A percentile compares a stretch with the other conserved stretches of the same genome.
Conservation (phyloP, 2,888 invertebrate genomes). For the Leptinotarsa rubiginosa region DNA sequence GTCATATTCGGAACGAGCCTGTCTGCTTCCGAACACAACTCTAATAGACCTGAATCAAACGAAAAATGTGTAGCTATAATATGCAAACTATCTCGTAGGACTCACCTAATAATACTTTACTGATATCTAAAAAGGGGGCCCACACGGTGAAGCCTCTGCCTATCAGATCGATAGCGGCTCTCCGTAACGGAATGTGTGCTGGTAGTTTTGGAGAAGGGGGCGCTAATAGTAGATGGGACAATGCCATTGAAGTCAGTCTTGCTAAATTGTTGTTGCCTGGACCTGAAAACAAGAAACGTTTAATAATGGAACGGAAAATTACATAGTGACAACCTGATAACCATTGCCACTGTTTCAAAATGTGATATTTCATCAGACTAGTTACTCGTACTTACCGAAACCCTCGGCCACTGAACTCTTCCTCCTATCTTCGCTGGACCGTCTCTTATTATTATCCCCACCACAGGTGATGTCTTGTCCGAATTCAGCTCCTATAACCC, state of each 20-base stretch:
- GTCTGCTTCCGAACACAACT: slow-evolving; percentile 92
- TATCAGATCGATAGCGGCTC: slow-evolving; percentile 97
- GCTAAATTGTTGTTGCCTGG: slow-evolving; percentile 90
- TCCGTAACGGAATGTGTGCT: slow-evolving; percentile 89
- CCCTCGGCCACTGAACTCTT: slow-evolving; percentile 90
- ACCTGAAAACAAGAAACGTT: slow-evolving; percentile 71
- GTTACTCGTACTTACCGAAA: slow-evolving; percentile 57
- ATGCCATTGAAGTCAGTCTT: slow-evolving; percentile 91
- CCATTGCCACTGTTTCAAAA: too few species aligned
- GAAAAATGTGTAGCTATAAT: too few species aligned
- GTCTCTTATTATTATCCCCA: slow-evolving; percentile 70
- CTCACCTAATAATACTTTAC: slow-evolving; percentile 80
- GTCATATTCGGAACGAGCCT: slow-evolving; percentile 93
- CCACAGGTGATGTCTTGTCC: slow-evolving; percentile 90
- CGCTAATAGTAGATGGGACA: slow-evolving; percentile 91
- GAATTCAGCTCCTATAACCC: slow-evolving; percentile 98
- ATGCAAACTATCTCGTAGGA: not conserved
- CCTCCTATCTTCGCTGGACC: slow-evolving; percentile 73
- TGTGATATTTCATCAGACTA: not conserved
- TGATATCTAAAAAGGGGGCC: slow-evolving; percentile 97
- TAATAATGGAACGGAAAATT: not conserved
- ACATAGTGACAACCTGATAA: too few species aligned
- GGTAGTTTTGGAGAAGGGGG: slow-evolving; percentile 88
- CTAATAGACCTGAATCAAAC: slow-evolving; percentile 77
- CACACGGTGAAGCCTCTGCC: slow-evolving; percentile 98